Evolutionary conservation across 1,140 invertebrate species (phyloP), one percentile per base, ranked within the genome.

Genomic region (Caerostris darwini): DNA sequence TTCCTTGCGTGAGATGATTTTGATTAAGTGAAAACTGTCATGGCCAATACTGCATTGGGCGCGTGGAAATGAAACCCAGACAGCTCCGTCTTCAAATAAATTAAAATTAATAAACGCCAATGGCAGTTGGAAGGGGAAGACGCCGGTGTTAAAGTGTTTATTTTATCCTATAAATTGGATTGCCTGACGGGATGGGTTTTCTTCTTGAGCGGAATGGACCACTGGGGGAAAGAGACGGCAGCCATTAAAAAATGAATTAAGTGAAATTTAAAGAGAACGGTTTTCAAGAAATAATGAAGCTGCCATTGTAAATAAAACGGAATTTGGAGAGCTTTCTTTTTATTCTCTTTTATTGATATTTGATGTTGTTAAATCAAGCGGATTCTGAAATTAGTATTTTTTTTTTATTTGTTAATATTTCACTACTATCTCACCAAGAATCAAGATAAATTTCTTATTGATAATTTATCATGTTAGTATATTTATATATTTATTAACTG

Each of bases 21-120:
- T 90, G 88, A 90, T 90, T 90, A 90, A 90, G 88, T n/a, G 67
- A 77, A 50, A 58, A 90, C 50, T 71, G 88, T 90, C 88, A 71
- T 34, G 14, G 19, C 50, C 64, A 90, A 90, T 77, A 71, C n/a
- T 59, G 19, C 54, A 71, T 69, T 77, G 64, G 54, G 8, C 4
- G 54, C 17, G 5, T n/a, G 54, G 54, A 87, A 87, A 87, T 87
- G 85, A 61, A 87, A 90, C 64, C 54, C 12, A 90, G 88, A 90
- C 88, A 90, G 88, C 88, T 77, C 34, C 88, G 88, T 71, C 88
- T 57, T 34, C 64, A 69, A 90, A 90, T 71, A 90, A 90, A 90
- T 90, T 90, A 90, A 90, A 90, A 90, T 71, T 90, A 90, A 90
- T 90, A 90, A 90, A 77, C 67, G 88, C 5, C 59, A 87, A 19